Evolutionary conservation across 2,113 vertebrate species (phyloP).

Genomic region (crab-eating macaque (Macaca fascicularis)): DNA sequence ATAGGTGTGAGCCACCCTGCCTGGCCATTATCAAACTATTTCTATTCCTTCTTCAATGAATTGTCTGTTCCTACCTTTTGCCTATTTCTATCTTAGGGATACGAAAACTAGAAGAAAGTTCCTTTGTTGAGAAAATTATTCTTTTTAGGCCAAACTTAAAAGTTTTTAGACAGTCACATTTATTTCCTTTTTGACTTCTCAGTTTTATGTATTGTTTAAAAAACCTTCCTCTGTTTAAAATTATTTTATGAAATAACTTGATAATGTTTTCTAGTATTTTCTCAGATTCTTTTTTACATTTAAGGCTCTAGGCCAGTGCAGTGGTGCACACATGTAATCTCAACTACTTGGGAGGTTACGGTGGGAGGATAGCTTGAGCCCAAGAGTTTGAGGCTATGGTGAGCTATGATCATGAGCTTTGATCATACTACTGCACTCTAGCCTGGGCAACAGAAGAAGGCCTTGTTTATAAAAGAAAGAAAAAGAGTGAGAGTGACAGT

Average conservation of each 20-base stretch:
- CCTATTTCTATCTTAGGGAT: neutral
- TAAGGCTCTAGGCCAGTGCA: neutral
- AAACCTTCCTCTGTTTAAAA: constrained; percentile 1
- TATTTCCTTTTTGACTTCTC: neutral
- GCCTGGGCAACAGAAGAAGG: neutral
- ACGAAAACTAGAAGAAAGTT: neutral
- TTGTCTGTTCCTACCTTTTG: neutral
- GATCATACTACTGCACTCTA: neutral
- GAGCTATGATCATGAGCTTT: neutral
- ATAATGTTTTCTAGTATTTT: neutral
- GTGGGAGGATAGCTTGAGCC: neutral
- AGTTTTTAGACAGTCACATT: neutral
- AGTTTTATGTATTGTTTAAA: neutral
- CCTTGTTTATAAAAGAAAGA: neutral
- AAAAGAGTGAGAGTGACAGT: neutral
- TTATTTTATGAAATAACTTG: constrained; percentile 1
- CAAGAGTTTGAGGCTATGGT: neutral
- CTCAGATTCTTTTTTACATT: neutral
- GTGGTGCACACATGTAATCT: neutral
- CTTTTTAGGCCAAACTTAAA: neutral
- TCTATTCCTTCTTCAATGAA: constrained; percentile 9
- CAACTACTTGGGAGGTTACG: neutral
- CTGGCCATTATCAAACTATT: neutral
- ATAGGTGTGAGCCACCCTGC: neutral
- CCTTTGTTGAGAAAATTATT: neutral